Conservation (phyloP, 2,113 vertebrate genomes). For the Chaetorhynchus papuensis region DNA sequence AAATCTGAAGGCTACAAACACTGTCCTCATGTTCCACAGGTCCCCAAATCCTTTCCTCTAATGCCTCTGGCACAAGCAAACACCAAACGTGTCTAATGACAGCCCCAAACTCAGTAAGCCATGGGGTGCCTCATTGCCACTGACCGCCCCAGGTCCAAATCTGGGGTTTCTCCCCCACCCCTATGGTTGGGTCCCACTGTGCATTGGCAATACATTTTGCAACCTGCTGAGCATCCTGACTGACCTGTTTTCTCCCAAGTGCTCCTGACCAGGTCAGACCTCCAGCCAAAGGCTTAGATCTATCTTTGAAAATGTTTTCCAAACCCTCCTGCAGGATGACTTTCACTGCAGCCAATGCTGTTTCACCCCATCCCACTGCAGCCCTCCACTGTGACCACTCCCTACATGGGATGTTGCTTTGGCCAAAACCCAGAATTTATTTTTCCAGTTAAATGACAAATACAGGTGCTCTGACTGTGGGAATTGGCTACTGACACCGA, state of each 20-base stretch:
- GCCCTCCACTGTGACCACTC: background rate
- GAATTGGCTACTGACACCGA: background rate
- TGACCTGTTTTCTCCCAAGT: background rate
- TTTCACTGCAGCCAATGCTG: fast-evolving
- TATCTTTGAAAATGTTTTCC: background rate
- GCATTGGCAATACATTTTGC: fast-evolving
- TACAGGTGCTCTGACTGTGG: fast-evolving
- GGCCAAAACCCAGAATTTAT: background rate
- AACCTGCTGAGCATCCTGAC: background rate
- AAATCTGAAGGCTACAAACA: background rate
- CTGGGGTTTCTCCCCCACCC: background rate
- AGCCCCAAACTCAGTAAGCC: background rate
- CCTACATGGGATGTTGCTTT: fast-evolving
- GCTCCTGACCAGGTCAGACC: background rate
- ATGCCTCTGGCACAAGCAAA: background rate
- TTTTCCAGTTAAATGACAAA: background rate
- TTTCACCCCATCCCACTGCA: background rate
- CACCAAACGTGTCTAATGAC: fast-evolving
- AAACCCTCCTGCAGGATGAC: background rate
- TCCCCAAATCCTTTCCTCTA: background rate
- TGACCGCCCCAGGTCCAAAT: background rate
- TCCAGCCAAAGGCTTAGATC: background rate
- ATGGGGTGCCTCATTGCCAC: background rate
- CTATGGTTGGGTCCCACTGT: background rate
- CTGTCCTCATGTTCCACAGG: background rate